Conservation (phyloP, 2,888 invertebrate species). For the Gerris lacustris region DNA sequence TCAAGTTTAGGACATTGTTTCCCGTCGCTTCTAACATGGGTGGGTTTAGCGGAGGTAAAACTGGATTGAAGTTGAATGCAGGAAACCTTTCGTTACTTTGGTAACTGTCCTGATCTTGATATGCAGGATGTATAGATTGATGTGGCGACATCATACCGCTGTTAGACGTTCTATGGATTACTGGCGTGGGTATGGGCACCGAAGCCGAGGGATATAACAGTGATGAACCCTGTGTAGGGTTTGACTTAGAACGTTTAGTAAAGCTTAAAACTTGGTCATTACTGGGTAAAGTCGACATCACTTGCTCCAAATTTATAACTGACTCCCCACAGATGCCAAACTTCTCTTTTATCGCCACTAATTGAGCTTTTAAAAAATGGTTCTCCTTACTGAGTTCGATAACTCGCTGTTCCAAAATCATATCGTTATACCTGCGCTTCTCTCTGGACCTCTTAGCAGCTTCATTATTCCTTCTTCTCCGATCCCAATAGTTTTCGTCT, state of each 20-base stretch:
- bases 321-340: constrained; percentile 80
- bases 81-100: constrained; percentile 41
- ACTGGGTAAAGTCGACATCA: constrained; percentile 70
- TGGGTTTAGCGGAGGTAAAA: constrained; percentile 39
- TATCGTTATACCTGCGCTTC: constrained; percentile 89
- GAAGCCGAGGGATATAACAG: constrained; percentile 45
- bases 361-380: constrained; percentile 81
- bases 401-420: constrained; percentile 88
- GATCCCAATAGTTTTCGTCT: constrained; percentile 95
- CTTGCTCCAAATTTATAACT: constrained; percentile 77
- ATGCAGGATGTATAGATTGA: constrained; percentile 33
- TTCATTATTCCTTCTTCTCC: constrained; percentile 88
- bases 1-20: constrained; percentile 39
- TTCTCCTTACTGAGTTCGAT: constrained; percentile 91
- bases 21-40: constrained; percentile 31
- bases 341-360: constrained; percentile 84
- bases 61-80: constrained; percentile 37
- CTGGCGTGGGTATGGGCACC: constrained; percentile 44
- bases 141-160: constrained; percentile 33
- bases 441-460: constrained; percentile 94
- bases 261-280: constrained; percentile 74
- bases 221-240: constrained; percentile 36
- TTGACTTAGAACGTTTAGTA: constrained; percentile 57
- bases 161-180: constrained; percentile 46
- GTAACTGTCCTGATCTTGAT: constrained; percentile 28